Evolutionary conservation across 2,113 vertebrate genomes (phyloP), one percentile per base, ranked within the genome.

Genomic region (Leptodactylus fuscus): DNA sequence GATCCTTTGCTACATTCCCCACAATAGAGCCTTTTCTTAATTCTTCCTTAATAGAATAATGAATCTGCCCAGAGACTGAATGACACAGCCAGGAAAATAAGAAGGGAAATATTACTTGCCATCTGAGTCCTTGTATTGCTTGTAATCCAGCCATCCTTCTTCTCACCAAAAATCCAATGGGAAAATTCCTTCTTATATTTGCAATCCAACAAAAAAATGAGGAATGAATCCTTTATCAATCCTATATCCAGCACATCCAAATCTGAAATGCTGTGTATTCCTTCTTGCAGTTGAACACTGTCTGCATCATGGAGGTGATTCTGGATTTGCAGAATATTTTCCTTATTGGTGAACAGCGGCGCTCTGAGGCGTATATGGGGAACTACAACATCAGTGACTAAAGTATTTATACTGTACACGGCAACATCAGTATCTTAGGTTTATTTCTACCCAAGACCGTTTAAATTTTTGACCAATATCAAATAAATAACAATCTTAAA

Each of bases 291-390:
- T 65, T 65, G 60, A 65, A 65, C 60, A 65, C 60, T 67, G 32
- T 67, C 62, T 67, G 6, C 32, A 67, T 67, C 62, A 67, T 67
- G 62, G 62, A 34, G 62, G 62, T 20, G 29, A 67, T 67, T 67
- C 62, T 67, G 32, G 62, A 67, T 67, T 67, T 67, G 6, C 32
- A 67, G 62, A 67, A 34, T 36, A 67, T 67, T 67, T 67, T 67
- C 62, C 62, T 67, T 67, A 36, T 67, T 67, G 62, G 62, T 67
- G 62, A 67, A 67, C 62, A 67, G 62, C 62, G 62, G 62, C 62
- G 62, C 62, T 36, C 29, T 67, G 62, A 67, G 62, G 62, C 62
- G 29, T 1, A 20, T 67, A 67, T 36, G 15, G 62, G 62, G 62
- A 44, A 44, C 41, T 44, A 9, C 41, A 44, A 9, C 41, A 44